Conservation (phyloP, 1,140 invertebrate genomes). For the Bombus turneri region DNA sequence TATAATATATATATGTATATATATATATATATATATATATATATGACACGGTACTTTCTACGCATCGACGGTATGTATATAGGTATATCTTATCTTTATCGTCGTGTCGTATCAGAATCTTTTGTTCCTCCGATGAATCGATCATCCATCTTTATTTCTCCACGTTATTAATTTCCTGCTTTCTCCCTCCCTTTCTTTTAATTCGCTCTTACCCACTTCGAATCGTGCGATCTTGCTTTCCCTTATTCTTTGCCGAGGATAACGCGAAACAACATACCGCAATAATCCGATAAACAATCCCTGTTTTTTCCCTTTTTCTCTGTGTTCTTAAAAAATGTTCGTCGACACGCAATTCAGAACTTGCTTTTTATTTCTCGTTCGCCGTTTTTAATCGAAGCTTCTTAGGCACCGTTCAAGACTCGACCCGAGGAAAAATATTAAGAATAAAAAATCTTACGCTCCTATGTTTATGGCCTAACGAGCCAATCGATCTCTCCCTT, state of each 20-base stretch:
- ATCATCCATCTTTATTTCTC: slow-evolving; percentile 19
- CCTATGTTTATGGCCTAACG: slow-evolving; percentile 49
- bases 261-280: slow-evolving; percentile 21
- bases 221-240: slow-evolving; percentile 22
- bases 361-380: slow-evolving; percentile 51
- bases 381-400: slow-evolving; percentile 51
- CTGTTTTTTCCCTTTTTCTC: slow-evolving; percentile 17
- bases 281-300: slow-evolving; percentile 9
- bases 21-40: background rate
- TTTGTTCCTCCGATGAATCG: slow-evolving; percentile 56
- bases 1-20: slow-evolving; percentile 7
- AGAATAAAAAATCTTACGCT: slow-evolving; percentile 58
- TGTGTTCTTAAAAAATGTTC: slow-evolving; percentile 26
- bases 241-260: background rate
- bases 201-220: background rate
- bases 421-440: slow-evolving; percentile 59
- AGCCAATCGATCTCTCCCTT: background rate
- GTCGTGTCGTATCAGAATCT: slow-evolving; percentile 59
- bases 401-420: slow-evolving; percentile 66
- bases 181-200: slow-evolving; percentile 6
- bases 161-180: slow-evolving; percentile 34
- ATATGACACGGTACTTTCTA: slow-evolving; percentile 63
- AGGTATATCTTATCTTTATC: slow-evolving; percentile 62
- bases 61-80: slow-evolving; percentile 64
- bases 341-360: slow-evolving; percentile 71